phyloP scores from a whole-genome alignment of 2,113 vertebrate species.

The Rhinolophus sinicus region DNA sequence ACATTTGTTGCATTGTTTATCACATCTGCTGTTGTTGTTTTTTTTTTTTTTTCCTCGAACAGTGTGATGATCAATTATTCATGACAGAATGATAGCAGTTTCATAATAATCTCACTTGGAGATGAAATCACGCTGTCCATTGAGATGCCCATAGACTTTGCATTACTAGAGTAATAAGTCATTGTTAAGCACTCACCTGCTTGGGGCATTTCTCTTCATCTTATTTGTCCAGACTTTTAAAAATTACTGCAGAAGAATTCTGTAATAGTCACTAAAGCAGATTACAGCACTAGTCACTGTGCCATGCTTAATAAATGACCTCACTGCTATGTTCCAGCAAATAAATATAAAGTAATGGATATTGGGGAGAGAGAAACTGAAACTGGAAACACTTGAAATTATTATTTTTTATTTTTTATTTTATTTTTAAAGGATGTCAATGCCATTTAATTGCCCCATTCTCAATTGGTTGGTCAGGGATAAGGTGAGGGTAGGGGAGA shows the following conservation, averaged over 20 bases:
- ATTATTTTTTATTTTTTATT: conserved; percentile 26
- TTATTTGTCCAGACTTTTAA: conserved; percentile 63
- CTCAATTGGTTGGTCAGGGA: background rate
- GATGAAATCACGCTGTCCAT: conserved; percentile 68
- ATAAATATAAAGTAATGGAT: conserved; percentile 33
- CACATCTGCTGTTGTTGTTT: conserved; percentile 62
- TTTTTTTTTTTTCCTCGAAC: conserved; percentile 16
- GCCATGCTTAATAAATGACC: conserved; percentile 46
- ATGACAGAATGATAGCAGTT: conserved; percentile 72
- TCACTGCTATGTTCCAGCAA: background rate
- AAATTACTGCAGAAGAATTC: conserved; percentile 58
- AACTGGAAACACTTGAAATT: background rate
- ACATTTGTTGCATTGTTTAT: conserved; percentile 70
- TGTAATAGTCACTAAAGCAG: conserved; percentile 6
- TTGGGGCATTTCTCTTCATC: conserved; percentile 66
- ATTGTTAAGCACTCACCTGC: conserved; percentile 70
- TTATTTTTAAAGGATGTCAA: background rate
- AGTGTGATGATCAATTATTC: conserved; percentile 79
- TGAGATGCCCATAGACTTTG: conserved; percentile 37
- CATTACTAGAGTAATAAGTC: conserved; percentile 74
- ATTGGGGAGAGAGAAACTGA: background rate
- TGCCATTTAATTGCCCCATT: conserved; percentile 1
- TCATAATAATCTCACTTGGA: conserved; percentile 72
- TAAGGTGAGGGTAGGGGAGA: background rate
- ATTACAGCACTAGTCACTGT: background rate